Evolutionary conservation across 2,888 invertebrate genomes (phyloP), one percentile per base, ranked within the genome.

Genomic region (Athalia circularis): DNA sequence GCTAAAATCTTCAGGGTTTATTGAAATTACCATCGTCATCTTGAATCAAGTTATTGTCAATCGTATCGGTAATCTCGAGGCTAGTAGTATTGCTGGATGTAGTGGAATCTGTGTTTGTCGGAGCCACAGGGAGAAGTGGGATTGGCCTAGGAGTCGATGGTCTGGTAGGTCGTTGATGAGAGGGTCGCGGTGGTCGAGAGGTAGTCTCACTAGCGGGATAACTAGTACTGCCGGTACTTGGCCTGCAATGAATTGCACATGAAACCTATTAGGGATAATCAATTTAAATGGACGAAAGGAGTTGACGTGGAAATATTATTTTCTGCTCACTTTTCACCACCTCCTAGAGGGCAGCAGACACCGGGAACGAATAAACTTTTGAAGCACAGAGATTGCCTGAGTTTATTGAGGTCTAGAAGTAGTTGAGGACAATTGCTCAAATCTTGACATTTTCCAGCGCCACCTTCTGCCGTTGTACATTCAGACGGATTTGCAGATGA

Each of bases 291-390:
- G 52, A 3, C 1, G 3, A 2, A 52, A 29, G 29, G 29, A 29
- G 2, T n/a, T n/a, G n/a, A 43, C 13, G n/a, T 7, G 13, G 3
- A 15, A 67, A 6, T n/a, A n/a, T n/a, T 6, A 47, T 47, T 65
- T 5, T 43, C n/a, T 45, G 65, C 79, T 68, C 81, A 84, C 82
- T 83, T 80, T 0, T 79, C 79, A 15, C 64, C 72, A 79, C 83
- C 84, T 11, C 88, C 90, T 7, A 90, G 84, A 0, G 97, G 97
- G 89, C 98, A 98, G 87, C 98, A 98, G 3, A 98, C 97, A 1
- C 98, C 98, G 0, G 98, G 98, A 2, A 96, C 96, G 86, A 97
- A 97, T 1, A 97, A 92, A 81, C 96, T 96, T 91, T 97, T 97
- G 87, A 98, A 98, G 87, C 98, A 98, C 8, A 98, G 92, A 0